Conservation (phyloP, 1,140 invertebrate species). For the Drosophila sturtevanti region DNA sequence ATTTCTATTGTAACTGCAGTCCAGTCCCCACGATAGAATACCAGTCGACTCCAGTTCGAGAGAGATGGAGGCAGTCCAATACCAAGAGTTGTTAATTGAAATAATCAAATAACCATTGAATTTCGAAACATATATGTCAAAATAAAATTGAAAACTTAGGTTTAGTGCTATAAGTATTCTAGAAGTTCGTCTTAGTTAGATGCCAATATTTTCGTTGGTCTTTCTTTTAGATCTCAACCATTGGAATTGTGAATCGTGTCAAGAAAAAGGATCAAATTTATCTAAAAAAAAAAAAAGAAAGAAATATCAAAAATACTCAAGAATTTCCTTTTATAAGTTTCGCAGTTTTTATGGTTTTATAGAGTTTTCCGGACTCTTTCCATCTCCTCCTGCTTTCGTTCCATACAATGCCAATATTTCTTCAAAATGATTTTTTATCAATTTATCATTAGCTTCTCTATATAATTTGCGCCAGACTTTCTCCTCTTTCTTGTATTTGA, state of each 20-base stretch:
- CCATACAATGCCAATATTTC: too few relatives aligned
- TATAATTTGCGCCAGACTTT: not conserved
- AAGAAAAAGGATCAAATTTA: too few relatives aligned
- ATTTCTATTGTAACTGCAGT: conserved; percentile 27
- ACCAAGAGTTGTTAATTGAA: not conserved
- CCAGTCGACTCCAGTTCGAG: not conserved
- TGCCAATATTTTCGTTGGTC: too few relatives aligned
- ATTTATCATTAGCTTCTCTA: not conserved
- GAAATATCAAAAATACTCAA: too few relatives aligned
- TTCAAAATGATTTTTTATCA: not conserved
- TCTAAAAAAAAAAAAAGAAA: too few relatives aligned
- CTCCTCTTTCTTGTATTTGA: conserved; percentile 3
- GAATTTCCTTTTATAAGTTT: too few relatives aligned
- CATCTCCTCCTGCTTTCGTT: not conserved
- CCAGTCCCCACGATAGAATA: not conserved
- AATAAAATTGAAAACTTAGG: not conserved
- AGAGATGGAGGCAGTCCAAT: not conserved
- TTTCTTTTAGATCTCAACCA: too few relatives aligned
- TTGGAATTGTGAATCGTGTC: too few relatives aligned
- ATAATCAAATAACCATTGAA: not conserved
- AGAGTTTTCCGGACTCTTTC: not conserved
- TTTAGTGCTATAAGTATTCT: not conserved
- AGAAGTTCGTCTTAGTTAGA: too few relatives aligned
- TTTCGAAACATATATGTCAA: not conserved
- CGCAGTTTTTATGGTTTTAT: not conserved